Conservation (phyloP, 2,113 vertebrate species). For the Verasper variegatus region DNA sequence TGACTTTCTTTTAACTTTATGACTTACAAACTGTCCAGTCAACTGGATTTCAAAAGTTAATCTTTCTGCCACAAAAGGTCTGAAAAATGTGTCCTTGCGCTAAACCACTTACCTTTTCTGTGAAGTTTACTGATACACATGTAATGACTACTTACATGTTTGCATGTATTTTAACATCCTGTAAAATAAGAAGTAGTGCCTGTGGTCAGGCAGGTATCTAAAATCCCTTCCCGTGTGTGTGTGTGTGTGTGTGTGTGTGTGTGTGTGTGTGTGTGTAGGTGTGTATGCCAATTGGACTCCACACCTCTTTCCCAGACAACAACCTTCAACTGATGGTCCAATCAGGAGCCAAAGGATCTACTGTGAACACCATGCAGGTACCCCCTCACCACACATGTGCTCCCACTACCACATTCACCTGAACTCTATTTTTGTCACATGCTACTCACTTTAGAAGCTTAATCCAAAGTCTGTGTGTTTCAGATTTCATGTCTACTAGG, state of each 20-base stretch:
- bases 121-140: too few relatives aligned
- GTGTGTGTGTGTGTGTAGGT: conserved; percentile 84
- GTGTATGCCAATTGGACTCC: conserved; percentile 94
- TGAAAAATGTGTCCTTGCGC: too few relatives aligned
- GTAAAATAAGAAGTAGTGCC: too few relatives aligned
- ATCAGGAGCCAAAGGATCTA: conserved; percentile 97
- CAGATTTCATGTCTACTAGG: conserved; percentile 97
- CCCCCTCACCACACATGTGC: too few relatives aligned
- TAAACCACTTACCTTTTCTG: too few relatives aligned
- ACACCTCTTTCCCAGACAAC: conserved; percentile 94
- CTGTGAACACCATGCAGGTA: conserved; percentile 99
- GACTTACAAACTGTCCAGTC: too few relatives aligned
- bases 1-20: too few relatives aligned
- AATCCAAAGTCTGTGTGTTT: conserved; percentile 3
- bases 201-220: neutral
- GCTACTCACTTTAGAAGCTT: neutral
- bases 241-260: conserved; percentile 90
- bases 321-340: conserved; percentile 98
- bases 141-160: too few relatives aligned
- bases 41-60: too few relatives aligned
- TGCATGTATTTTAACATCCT: too few relatives aligned
- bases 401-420: neutral
- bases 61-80: too few relatives aligned
- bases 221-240: conserved; percentile 1
- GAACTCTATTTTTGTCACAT: neutral